These are phyloP conservation scores for Cariama cristata DNA, from an alignment of 2,113 vertebrate genomes.

Conservation along the genomic window DNA sequence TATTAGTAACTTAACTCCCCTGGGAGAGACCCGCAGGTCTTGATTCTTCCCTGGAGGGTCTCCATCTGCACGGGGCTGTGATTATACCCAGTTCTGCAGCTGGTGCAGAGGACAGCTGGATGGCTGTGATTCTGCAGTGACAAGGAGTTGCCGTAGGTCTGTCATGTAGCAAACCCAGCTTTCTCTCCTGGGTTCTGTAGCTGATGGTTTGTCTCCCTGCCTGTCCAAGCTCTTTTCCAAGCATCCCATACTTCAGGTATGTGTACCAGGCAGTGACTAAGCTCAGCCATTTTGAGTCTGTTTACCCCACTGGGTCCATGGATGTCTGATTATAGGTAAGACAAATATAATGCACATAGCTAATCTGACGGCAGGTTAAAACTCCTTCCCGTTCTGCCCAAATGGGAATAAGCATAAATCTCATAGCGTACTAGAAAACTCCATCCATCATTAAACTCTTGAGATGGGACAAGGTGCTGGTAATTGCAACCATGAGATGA, in stretches of 20 bases:
- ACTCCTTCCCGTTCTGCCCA: neutral
- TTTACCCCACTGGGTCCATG: neutral
- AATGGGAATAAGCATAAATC: neutral
- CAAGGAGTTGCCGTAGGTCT: neutral
- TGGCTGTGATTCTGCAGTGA: neutral
- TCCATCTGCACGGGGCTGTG: fast-evolving
- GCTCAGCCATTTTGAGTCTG: neutral
- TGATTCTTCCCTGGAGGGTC: neutral
- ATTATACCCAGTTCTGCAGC: neutral
- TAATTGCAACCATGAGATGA: neutral
- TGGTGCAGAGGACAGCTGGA: neutral
- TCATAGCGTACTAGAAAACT: neutral
- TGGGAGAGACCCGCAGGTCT: neutral
- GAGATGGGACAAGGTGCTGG: neutral
- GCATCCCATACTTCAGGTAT: neutral
- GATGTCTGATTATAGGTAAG: neutral
- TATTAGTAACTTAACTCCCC: neutral
- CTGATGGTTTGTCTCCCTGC: neutral
- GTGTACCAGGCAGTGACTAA: neutral
- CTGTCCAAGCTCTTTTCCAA: neutral
- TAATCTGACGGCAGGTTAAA: neutral
- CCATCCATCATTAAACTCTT: neutral
- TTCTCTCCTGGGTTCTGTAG: neutral
- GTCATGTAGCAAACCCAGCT: neutral
- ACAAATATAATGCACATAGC: neutral